Evolutionary conservation across 2,888 invertebrate genomes (phyloP), one percentile per base, ranked within the genome.

Genomic region (Elmis aenea): DNA sequence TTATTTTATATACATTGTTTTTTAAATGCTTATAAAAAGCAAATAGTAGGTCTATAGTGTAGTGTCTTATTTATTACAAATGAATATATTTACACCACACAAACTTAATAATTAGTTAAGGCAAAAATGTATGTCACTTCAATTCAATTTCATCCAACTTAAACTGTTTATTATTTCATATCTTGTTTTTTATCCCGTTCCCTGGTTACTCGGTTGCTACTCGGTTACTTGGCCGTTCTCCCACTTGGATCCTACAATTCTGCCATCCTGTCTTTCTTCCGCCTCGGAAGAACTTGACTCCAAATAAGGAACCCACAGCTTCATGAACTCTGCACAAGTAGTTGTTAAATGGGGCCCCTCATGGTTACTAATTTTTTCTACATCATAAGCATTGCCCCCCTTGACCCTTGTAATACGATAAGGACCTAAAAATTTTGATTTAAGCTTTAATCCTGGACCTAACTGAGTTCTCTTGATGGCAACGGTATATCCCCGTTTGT

Each of bases 361-460:
- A 23, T 46, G 33, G 11, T 45, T 33, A 1, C 58, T 58, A 9
- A 55, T 33, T 22, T 56, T 58, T 15, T 50, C 42, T 0, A 64
- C 57, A 8, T 52, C 46, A 32, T 65, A 66, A 8, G 57, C 25
- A 26, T 66, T 55, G 24, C 61, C 57, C 2, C 46, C n/a, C 24
- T 57, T 51, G 1, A 45, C 45, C 29, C 47, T 50, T 22, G 37
- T 39, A 12, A 61, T 40, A 9, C 41, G 32, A 35, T 64, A 62
- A n/a, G 62, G 61, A 1, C 63, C 65, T n/a, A 65, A 34, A 34
- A 48, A 64, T 37, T 61, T 63, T 2, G 46, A 27, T 12, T 47
- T 38, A 2, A 66, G 26, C 38, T 67, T 67, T 3, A 59, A 27
- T 1, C 61, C 61, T 5, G 26, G 11, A 11, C 26, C 26, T 10